Percentiles rank a stretch among this genome's conserved stretches.
phyloP scores from a whole-genome alignment of 2,797 vertebrate species.

The Champsocephalus esox region DNA sequence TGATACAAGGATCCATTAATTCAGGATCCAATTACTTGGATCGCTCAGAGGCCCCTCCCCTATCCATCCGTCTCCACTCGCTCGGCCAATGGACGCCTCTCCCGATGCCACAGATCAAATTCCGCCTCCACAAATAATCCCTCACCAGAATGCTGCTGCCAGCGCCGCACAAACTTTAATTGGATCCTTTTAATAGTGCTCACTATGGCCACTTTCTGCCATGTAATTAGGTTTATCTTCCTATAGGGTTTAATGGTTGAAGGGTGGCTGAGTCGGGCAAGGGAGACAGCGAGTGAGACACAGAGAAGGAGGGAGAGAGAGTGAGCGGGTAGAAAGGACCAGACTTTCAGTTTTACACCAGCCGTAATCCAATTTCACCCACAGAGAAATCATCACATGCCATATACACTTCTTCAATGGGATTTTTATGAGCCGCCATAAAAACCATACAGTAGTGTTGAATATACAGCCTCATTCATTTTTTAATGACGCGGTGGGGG shows the following conservation, averaged over 20 bases:
- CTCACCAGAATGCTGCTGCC: slow-evolving; percentile 61
- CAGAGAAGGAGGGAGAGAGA: slow-evolving; percentile 1
- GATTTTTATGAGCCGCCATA: slow-evolving; percentile 73
- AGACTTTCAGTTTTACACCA: slow-evolving; percentile 73
- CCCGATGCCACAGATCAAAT: slow-evolving; percentile 60
- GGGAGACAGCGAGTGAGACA: not conserved
- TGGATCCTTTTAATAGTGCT: slow-evolving; percentile 82
- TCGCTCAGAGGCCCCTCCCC: slow-evolving; percentile 55
- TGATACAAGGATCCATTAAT: slow-evolving; percentile 60
- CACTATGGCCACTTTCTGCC: slow-evolving; percentile 77
- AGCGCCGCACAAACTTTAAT: slow-evolving; percentile 77
- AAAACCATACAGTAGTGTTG: slow-evolving; percentile 71
- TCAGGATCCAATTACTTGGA: slow-evolving; percentile 70
- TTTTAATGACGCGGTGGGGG: slow-evolving; percentile 39
- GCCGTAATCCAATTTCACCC: slow-evolving; percentile 83
- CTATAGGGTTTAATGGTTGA: slow-evolving; percentile 74
- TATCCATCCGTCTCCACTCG: slow-evolving; percentile 33
- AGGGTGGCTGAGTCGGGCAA: slow-evolving; percentile 32
- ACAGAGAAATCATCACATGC: slow-evolving; percentile 80
- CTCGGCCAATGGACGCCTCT: slow-evolving; percentile 45
- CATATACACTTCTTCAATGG: slow-evolving; percentile 72
- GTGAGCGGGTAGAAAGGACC: slow-evolving; percentile 41
- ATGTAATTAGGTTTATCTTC: slow-evolving; percentile 79
- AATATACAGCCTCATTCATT: slow-evolving; percentile 79
- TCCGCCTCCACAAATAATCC: slow-evolving; percentile 71